These are phyloP conservation scores for Epinotia ramella DNA, from an alignment of 2,888 invertebrate genomes.

Conservation along the genomic window DNA sequence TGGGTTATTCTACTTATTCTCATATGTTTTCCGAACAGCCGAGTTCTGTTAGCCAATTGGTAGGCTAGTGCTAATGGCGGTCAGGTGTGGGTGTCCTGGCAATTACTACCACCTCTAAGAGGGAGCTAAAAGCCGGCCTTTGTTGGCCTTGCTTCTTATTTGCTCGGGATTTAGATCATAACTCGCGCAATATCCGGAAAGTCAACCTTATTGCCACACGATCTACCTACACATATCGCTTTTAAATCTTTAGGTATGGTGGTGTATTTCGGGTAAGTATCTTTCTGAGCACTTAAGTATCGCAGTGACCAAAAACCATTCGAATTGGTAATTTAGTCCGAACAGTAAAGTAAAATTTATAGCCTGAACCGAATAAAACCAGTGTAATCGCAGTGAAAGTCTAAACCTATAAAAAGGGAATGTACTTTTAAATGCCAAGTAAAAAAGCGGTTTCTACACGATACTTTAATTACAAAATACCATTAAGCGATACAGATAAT, in stretches of 20 bases:
- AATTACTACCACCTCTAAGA: conserved; percentile 65
- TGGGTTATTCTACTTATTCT: conserved; percentile 21
- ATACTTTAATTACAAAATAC: conserved; percentile 50
- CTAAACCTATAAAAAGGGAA: conserved; percentile 29
- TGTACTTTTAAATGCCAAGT: conserved; percentile 34
- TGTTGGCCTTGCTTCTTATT: conserved; percentile 61
- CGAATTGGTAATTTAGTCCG: conserved; percentile 12
- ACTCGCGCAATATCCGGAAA: conserved; percentile 23
- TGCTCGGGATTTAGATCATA: conserved; percentile 54
- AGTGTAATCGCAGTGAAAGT: conserved; percentile 27
- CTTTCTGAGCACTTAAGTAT: background rate
- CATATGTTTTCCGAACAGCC: conserved; percentile 24
- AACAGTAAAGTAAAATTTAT: conserved; percentile 24
- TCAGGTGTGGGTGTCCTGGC: conserved; percentile 60
- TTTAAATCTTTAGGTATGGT: background rate
- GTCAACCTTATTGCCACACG: background rate
- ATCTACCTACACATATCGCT: background rate
- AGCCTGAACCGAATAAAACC: conserved; percentile 12
- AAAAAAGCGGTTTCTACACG: conserved; percentile 31
- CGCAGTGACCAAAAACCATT: conserved; percentile 3
- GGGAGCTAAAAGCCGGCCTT: conserved; percentile 60
- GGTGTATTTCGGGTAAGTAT: background rate
- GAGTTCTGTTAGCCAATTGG: conserved; percentile 54
- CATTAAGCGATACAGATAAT: conserved; percentile 51
- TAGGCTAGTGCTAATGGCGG: conserved; percentile 60